Conservation (phyloP, 1,140 invertebrate genomes). For the Epicauta chinensis region DNA sequence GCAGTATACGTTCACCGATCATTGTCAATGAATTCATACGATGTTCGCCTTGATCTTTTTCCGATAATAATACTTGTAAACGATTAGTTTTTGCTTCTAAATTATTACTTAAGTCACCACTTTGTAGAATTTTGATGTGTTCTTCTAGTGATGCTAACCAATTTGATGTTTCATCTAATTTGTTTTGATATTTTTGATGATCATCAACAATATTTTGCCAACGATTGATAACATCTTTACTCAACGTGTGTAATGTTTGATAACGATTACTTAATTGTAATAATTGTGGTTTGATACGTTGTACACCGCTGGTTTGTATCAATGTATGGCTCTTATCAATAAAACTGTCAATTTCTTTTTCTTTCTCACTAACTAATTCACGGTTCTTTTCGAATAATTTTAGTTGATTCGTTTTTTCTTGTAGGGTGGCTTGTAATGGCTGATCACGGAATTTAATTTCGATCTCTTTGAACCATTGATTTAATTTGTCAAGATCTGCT, state of each 20-base stretch:
- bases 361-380: conserved; percentile 67
- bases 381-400: conserved; percentile 64
- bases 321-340: conserved; percentile 84
- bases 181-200: conserved; percentile 73
- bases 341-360: conserved; percentile 80
- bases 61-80: conserved; percentile 69
- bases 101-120: conserved; percentile 43
- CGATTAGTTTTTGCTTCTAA: conserved; percentile 56
- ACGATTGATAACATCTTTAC: conserved; percentile 82
- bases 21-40: conserved; percentile 65
- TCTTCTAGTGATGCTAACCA: conserved; percentile 76
- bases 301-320: conserved; percentile 75
- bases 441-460: conserved; percentile 82
- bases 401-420: conserved; percentile 75
- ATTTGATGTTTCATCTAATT: conserved; percentile 64
- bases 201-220: conserved; percentile 82
- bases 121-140: conserved; percentile 56
- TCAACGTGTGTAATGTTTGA: conserved; percentile 72
- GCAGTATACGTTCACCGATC: conserved; percentile 78
- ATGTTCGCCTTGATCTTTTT: conserved; percentile 76
- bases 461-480: conserved; percentile 77
- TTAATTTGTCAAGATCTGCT: conserved; percentile 65
- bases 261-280: conserved; percentile 87
- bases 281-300: conserved; percentile 79
- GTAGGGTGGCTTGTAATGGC: conserved; percentile 68